Percentiles rank a stretch among this genome's conserved stretches.
Evolutionary conservation across 2,888 invertebrate genomes (phyloP).

Genomic region (Homarus gammarus): DNA sequence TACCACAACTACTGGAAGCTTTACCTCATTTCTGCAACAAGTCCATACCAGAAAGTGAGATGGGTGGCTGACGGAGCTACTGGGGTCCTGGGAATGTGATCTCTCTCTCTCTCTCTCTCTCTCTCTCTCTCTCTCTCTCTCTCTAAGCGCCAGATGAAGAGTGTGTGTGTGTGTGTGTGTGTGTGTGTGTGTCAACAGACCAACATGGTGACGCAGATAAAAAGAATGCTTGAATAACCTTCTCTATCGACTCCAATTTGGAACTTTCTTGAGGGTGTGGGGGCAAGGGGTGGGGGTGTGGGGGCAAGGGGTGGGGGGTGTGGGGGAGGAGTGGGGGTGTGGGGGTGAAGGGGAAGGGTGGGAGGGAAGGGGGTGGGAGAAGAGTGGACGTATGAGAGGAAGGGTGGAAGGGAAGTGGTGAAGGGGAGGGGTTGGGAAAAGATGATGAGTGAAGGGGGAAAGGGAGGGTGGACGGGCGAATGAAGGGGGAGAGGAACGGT

Average conservation of each 20-base stretch:
- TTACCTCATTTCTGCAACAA: background rate
- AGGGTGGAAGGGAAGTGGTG: background rate
- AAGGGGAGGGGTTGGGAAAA: background rate
- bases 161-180: no score
- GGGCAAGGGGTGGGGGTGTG: background rate
- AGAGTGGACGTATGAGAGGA: background rate
- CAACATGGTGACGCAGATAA: no score
- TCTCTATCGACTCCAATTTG: no score
- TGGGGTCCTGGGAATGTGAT: no score
- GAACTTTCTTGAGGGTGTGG: background rate
- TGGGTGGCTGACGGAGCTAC: background rate
- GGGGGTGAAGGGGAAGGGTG: background rate
- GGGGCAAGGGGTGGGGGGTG: background rate
- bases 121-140: no score
- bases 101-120: no score
- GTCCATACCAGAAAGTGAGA: background rate
- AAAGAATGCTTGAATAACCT: no score
- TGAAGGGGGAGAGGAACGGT: background rate
- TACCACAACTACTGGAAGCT: background rate
- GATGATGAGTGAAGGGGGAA: background rate
- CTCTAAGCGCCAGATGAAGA: no score
- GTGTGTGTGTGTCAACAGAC: no score
- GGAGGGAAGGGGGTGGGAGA: background rate
- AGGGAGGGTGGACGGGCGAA: slow-evolving; percentile 12
- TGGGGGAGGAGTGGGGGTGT: background rate